A percentile compares a stretch with the other conserved stretches of the same genome.
phyloP scores from a whole-genome alignment of 2,888 invertebrate species.

The Caenorhabditis angaria region DNA sequence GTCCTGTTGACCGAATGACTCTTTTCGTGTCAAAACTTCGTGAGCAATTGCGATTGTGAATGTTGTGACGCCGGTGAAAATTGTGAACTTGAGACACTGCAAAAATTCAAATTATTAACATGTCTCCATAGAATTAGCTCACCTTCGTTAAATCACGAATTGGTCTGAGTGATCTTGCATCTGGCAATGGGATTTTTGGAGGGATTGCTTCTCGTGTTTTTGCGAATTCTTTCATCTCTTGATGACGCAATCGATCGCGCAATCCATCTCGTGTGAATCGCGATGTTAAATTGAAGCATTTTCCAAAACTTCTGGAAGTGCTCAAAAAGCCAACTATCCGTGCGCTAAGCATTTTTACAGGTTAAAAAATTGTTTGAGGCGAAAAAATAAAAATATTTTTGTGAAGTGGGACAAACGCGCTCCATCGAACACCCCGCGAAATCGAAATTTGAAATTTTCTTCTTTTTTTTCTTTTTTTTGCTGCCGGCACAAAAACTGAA shows the following conservation, averaged over 20 bases:
- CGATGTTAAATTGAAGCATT: slow-evolving; percentile 18
- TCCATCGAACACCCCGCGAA: background rate
- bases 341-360: slow-evolving; percentile 20
- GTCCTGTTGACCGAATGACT: slow-evolving; percentile 11
- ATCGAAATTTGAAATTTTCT: background rate
- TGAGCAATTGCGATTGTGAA: slow-evolving; percentile 27
- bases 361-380: background rate
- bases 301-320: slow-evolving; percentile 31
- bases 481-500: background rate
- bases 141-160: slow-evolving; percentile 29
- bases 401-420: background rate
- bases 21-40: slow-evolving; percentile 18
- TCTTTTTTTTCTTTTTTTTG: slow-evolving; percentile 4
- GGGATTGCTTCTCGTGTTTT: slow-evolving; percentile 20
- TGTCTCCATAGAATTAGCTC: background rate
- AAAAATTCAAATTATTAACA: background rate
- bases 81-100: slow-evolving; percentile 33
- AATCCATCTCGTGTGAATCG: slow-evolving; percentile 48
- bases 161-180: slow-evolving; percentile 26
- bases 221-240: slow-evolving; percentile 40
- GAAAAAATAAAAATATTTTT: background rate
- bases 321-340: slow-evolving; percentile 16
- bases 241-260: slow-evolving; percentile 42
- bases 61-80: slow-evolving; percentile 22
- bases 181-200: slow-evolving; percentile 11